Conservation (phyloP, 1,140 invertebrate genomes). For the Calycopis cecrops region DNA sequence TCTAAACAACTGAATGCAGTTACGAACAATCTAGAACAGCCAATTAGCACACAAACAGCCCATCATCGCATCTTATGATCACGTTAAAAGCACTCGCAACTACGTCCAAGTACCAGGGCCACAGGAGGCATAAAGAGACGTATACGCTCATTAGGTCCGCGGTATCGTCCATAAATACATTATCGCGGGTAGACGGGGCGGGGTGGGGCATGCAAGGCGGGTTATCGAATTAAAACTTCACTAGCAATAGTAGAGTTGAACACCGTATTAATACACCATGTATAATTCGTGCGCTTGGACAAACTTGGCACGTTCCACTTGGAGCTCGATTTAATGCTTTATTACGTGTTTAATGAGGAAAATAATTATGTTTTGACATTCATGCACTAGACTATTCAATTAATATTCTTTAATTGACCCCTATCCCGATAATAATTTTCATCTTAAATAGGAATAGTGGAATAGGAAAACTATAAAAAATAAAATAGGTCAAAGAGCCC, state of each 20-base stretch:
- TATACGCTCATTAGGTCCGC: constrained; percentile 67
- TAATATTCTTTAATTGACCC: too few relatives aligned
- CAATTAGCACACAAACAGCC: background rate
- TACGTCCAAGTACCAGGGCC: constrained; percentile 41
- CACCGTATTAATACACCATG: constrained; percentile 70
- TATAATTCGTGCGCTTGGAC: constrained; percentile 69
- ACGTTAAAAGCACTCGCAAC: constrained; percentile 38
- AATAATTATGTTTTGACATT: too few relatives aligned
- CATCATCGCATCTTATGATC: constrained; percentile 24
- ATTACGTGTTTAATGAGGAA: background rate
- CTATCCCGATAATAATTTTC: too few relatives aligned
- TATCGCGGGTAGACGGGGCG: constrained; percentile 44
- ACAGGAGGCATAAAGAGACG: constrained; percentile 44
- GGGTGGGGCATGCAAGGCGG: constrained; percentile 35
- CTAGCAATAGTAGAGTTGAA: constrained; percentile 70
- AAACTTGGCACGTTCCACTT: constrained; percentile 48
- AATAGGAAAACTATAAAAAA: too few relatives aligned
- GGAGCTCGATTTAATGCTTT: constrained; percentile 4
- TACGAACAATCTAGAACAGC: background rate
- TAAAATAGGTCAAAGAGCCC: too few relatives aligned
- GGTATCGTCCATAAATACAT: constrained; percentile 72
- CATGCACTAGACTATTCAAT: too few relatives aligned
- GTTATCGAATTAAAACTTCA: constrained; percentile 74
- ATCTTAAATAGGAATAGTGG: too few relatives aligned
- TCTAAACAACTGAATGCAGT: background rate